These are phyloP conservation scores for Heteromormyrus szaboi DNA, from an alignment of 2,797 vertebrate genomes.

Conservation along the genomic window DNA sequence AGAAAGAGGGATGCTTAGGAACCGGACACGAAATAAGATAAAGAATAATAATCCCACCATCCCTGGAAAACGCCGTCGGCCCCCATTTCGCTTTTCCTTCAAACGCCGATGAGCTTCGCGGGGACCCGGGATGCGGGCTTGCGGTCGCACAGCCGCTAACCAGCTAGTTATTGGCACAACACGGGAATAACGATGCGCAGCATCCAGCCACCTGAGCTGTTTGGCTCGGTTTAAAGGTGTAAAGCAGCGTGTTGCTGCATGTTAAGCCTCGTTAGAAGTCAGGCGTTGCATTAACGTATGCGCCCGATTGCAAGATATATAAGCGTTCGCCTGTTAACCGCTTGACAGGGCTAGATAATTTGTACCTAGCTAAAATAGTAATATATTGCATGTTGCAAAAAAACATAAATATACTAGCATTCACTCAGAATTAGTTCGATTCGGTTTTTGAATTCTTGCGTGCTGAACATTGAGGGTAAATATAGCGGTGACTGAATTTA, in stretches of 20 bases:
- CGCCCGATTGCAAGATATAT: background rate
- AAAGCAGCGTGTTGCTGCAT: background rate
- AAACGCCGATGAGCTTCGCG: background rate
- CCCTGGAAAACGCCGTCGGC: background rate
- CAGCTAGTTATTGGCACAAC: slow-evolving; percentile 36
- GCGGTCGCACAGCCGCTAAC: slow-evolving; percentile 30
- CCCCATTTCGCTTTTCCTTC: background rate
- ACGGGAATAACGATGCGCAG: slow-evolving; percentile 5
- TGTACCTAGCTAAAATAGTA: slow-evolving; percentile 48
- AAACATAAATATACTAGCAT: background rate
- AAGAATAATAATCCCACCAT: background rate
- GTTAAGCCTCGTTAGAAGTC: background rate
- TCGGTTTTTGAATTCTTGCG: background rate
- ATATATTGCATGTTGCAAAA: background rate
- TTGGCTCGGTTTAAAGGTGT: background rate
- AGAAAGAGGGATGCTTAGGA: slow-evolving; percentile 35
- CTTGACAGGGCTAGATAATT: slow-evolving; percentile 36
- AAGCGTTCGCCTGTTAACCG: slow-evolving; percentile 6
- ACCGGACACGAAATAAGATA: background rate
- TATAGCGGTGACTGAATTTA: background rate
- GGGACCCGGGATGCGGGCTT: background rate
- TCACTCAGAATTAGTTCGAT: background rate
- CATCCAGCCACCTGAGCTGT: background rate
- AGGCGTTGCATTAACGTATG: background rate
- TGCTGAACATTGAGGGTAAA: background rate